These are phyloP conservation scores for Pteropus alecto DNA, from an alignment of 2,113 vertebrate species.

Conservation along the genomic window DNA sequence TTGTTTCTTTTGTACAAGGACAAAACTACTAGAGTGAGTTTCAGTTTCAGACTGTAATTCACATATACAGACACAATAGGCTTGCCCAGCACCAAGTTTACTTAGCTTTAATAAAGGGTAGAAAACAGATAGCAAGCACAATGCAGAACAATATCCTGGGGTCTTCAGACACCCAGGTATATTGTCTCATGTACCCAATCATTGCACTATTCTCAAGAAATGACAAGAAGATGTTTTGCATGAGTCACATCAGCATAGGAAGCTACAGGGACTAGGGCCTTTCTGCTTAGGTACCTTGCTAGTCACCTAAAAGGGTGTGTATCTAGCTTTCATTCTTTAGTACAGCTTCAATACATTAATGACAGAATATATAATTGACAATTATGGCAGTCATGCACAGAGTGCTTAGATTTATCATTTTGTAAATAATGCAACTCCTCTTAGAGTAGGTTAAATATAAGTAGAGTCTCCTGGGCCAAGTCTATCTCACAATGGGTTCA, in stretches of 20 bases:
- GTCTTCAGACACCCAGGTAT: background rate
- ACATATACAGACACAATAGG: background rate
- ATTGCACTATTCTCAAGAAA: background rate
- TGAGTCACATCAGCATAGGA: background rate
- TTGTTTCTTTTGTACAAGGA: background rate
- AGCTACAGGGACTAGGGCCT: background rate
- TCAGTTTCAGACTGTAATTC: background rate
- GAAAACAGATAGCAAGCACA: background rate
- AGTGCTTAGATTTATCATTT: background rate
- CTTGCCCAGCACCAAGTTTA: background rate
- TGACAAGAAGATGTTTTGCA: background rate
- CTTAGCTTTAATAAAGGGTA: background rate
- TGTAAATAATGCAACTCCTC: background rate
- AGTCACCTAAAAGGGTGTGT: background rate
- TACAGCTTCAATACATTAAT: background rate
- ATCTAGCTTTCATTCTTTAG: background rate
- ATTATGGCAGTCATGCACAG: background rate
- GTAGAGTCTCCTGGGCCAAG: background rate
- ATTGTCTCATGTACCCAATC: background rate
- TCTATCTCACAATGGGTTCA: background rate
- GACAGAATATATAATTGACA: background rate
- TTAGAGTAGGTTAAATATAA: background rate
- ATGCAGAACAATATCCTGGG: background rate
- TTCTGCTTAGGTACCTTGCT: background rate
- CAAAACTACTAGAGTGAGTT: background rate